A percentile compares a stretch with the other conserved stretches of the same genome.
phyloP scores from a whole-genome alignment of 2,888 invertebrate genomes.

The Sesia bembeciformis region DNA sequence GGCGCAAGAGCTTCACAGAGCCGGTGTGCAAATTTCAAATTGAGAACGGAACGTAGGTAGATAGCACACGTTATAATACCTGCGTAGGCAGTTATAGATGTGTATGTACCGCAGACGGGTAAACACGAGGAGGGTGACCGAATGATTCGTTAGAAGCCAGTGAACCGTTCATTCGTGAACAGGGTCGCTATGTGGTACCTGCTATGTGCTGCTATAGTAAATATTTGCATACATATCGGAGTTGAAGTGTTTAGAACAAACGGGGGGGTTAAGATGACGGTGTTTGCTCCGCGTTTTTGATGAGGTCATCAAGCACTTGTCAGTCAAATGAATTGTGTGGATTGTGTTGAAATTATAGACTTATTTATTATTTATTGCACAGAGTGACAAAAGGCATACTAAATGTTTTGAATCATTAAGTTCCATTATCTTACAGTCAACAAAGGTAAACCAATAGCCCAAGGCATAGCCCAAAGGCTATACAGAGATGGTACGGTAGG shows the following conservation, averaged over 20 bases:
- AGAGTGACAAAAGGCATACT: no score
- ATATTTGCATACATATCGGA: conserved; percentile 69
- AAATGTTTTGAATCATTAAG: no score
- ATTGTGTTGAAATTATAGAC: conserved; percentile 4
- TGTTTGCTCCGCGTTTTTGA: conserved; percentile 18
- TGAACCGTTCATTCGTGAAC: conserved; percentile 64
- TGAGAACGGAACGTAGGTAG: conserved; percentile 30
- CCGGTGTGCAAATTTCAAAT: conserved; percentile 53
- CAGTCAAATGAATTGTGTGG: conserved; percentile 2
- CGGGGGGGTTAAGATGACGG: conserved; percentile 20
- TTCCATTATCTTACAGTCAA: no score
- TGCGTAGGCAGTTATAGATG: conserved; percentile 3
- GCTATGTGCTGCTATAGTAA: conserved; percentile 57
- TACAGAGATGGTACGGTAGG: no score
- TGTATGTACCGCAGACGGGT: conserved; percentile 8
- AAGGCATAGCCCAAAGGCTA: no score
- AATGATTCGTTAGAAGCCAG: conserved; percentile 62
- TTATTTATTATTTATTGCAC: not conserved
- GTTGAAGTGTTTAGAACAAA: conserved; percentile 36
- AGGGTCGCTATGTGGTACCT: conserved; percentile 52
- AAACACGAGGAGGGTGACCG: conserved; percentile 26
- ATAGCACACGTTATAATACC: conserved; percentile 8
- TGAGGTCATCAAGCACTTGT: conserved; percentile 15
- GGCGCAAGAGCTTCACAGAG: conserved; percentile 26
- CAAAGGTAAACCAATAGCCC: no score